These are phyloP conservation scores for Trichopoda pennipes DNA, from an alignment of 2,888 invertebrate genomes.

Conservation along the genomic window DNA sequence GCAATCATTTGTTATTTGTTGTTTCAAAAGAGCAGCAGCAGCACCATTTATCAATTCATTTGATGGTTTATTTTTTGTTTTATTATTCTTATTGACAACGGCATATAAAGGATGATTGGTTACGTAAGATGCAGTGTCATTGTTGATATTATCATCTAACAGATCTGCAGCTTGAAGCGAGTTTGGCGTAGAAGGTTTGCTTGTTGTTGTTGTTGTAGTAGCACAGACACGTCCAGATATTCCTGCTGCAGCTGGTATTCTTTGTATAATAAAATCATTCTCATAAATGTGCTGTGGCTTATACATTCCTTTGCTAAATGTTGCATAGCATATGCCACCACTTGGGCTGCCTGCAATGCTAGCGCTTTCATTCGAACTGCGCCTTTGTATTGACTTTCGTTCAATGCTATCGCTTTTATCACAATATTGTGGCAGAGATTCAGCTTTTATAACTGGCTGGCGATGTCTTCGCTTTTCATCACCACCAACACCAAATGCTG, in stretches of 20 bases:
- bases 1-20: constrained; percentile 63
- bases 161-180: constrained; percentile 43
- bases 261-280: constrained; percentile 77
- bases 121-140: constrained; percentile 19
- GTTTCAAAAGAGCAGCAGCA: constrained; percentile 77
- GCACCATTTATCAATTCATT: constrained; percentile 70
- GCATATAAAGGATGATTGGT: constrained; percentile 79
- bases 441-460: constrained; percentile 65
- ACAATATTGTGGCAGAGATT: constrained; percentile 65
- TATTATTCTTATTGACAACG: constrained; percentile 81
- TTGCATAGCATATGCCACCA: constrained; percentile 64
- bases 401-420: constrained; percentile 70
- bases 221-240: constrained; percentile 38
- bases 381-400: constrained; percentile 66
- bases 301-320: constrained; percentile 70
- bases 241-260: constrained; percentile 60
- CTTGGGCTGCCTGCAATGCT: constrained; percentile 40
- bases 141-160: constrained; percentile 31
- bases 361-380: constrained; percentile 66
- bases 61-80: constrained; percentile 79
- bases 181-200: constrained; percentile 23
- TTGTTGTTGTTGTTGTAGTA: constrained; percentile 32
- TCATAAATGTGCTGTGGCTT: constrained; percentile 76
- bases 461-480: constrained; percentile 57
- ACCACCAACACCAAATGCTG: constrained; percentile 20